Evolutionary conservation across 1,140 invertebrate species (phyloP), one percentile per base, ranked within the genome.

Genomic region (Drosophila simulans): DNA sequence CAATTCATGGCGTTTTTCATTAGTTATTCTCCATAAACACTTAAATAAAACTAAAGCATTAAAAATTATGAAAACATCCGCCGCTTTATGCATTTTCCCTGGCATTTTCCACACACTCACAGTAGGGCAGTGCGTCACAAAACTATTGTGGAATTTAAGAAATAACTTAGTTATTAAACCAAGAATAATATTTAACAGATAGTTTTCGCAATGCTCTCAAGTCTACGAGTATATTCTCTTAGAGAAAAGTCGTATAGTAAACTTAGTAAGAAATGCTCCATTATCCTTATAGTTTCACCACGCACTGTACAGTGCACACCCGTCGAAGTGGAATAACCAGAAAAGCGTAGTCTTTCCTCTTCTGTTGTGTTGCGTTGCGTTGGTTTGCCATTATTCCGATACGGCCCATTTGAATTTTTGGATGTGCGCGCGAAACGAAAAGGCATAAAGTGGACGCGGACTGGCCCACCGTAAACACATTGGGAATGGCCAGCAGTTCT

Each of bases 21-120:
- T 86, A 86, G 84, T 89, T 86, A 86, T 86, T 86, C 84, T 86
- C 84, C 83, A 86, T 86, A 86, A 86, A 86, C 83, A 86, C 83
- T 89, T 86, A 86, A 76, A 86, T 86, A 86, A 89, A 86, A 86
- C 63, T 83, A 83, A 86, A 86, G 70, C 84, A 83, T 89, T 86
- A 55, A 70, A 83, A 80, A 88, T 59, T 68, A 62, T 62, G 71
- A 82, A 73, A 82, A 74, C 66, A 78, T 78, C 77, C 73, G 83
- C 60, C 35, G 48, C 74, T 83, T 89, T 83, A 83, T 89, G 84
- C 62, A 81, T 88, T 82, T 88, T 86, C 65, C 34, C 42, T 64
- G 68, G 82, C 79, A 79, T 80, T 79, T 82, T 55, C 22, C 62
- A 65, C 51, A 64, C 57, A 76, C 27, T 5, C 48, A 34, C 20